A percentile compares a stretch with the other conserved stretches of the same genome.
These are phyloP conservation scores for Phalloptychus januarius DNA, from an alignment of 2,797 vertebrate genomes.

Conservation along the genomic window DNA sequence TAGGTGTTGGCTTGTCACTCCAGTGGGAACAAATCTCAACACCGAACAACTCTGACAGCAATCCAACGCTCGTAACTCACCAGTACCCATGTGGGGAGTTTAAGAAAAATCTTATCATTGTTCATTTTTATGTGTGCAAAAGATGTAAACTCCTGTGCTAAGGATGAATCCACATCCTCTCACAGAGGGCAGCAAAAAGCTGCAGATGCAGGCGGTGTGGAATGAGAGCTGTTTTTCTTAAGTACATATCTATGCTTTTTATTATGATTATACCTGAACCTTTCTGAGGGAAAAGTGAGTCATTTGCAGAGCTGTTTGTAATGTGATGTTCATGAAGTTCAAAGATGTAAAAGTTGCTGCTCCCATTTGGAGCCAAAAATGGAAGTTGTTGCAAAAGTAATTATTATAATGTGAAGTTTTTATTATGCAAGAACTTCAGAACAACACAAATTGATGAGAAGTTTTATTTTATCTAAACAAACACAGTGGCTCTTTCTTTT, in stretches of 20 bases:
- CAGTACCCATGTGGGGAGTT: not conserved
- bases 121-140: not conserved
- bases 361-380: not conserved
- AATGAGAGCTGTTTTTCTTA: not conserved
- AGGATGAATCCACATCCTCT: not conserved
- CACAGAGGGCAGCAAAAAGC: not conserved
- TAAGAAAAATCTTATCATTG: not conserved
- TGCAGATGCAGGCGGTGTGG: not conserved
- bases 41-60: not conserved
- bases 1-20: not conserved
- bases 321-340: not conserved
- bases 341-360: not conserved
- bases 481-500: not conserved
- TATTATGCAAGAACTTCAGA: not conserved
- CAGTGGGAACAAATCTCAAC: not conserved
- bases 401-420: not conserved
- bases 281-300: not conserved
- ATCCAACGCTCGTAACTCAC: not conserved
- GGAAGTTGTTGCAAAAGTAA: not conserved
- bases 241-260: not conserved
- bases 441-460: not conserved
- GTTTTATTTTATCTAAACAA: not conserved
- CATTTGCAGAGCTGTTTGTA: not conserved
- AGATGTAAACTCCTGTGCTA: not conserved
- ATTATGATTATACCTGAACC: not conserved